Percentiles rank a stretch among this genome's conserved stretches.
phyloP scores from a whole-genome alignment of 2,113 vertebrate genomes.

The Stomatorhinus ivindoensis region DNA sequence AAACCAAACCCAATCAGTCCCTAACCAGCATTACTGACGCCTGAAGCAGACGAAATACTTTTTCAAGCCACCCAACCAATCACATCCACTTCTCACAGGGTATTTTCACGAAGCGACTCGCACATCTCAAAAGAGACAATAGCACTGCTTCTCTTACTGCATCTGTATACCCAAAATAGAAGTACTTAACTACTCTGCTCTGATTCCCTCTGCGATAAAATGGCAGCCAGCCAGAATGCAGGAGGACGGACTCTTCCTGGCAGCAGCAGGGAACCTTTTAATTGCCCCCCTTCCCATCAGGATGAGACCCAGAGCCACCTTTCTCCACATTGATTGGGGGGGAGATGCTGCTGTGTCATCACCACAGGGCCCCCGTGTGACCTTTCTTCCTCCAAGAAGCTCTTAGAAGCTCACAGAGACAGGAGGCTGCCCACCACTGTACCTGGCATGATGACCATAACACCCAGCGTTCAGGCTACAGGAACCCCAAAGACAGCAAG shows the following conservation, averaged over 20 bases:
- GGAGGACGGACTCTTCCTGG: not conserved
- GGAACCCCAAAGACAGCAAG: not conserved
- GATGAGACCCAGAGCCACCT: not conserved
- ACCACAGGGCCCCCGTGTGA: not conserved
- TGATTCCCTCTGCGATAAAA: constrained; percentile 4
- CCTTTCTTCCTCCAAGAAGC: not conserved
- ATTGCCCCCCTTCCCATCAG: not conserved
- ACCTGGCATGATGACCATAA: not conserved
- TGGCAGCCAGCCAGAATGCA: not conserved
- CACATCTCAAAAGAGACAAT: not conserved
- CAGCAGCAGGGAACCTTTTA: constrained; percentile 1
- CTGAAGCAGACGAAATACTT: not conserved
- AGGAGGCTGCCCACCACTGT: not conserved
- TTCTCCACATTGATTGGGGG: not conserved
- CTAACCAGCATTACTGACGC: not conserved
- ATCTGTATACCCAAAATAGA: not conserved
- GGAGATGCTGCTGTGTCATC: not conserved
- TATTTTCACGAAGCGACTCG: not conserved
- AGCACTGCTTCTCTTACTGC: not conserved
- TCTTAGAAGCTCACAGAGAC: not conserved
- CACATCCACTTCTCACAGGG: not conserved
- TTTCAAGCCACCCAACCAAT: not conserved
- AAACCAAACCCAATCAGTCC: not conserved
- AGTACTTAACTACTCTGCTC: not conserved
- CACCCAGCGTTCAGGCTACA: not conserved